phyloP scores from a whole-genome alignment of 1,140 invertebrate genomes.

The Gryllus bimaculatus region DNA sequence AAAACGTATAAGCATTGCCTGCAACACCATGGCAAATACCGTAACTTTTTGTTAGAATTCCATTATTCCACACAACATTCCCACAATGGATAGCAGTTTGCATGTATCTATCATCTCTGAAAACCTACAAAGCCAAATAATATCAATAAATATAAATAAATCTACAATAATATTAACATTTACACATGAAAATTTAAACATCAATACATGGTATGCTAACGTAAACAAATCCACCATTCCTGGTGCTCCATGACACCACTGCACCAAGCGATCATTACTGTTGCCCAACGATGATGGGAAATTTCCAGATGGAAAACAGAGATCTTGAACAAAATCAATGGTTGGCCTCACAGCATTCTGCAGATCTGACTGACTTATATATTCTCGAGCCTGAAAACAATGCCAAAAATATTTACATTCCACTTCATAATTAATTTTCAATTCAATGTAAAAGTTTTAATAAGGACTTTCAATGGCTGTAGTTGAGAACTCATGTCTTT shows the following conservation, averaged over 20 bases:
- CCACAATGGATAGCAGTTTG: conserved; percentile 58
- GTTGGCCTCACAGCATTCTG: conserved; percentile 46
- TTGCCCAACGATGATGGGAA: conserved; percentile 69
- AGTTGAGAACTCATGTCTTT: too few species aligned
- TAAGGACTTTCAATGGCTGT: too few species aligned
- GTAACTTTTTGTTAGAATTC: conserved; percentile 81
- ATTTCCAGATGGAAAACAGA: conserved; percentile 67
- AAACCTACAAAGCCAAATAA: conserved; percentile 44
- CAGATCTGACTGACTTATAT: conserved; percentile 45
- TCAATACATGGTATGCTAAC: conserved; percentile 61
- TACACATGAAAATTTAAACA: neutral
- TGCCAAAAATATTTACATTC: neutral
- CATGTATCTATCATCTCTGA: conserved; percentile 63
- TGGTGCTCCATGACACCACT: conserved; percentile 94
- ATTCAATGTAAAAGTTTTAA: too few species aligned
- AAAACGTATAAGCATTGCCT: conserved; percentile 84
- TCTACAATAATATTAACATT: neutral
- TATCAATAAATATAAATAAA: neutral
- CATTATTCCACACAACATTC: conserved; percentile 74
- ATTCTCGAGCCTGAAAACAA: conserved; percentile 12
- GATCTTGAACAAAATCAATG: conserved; percentile 51
- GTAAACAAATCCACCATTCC: conserved; percentile 70
- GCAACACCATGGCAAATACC: conserved; percentile 86
- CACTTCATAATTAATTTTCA: neutral
- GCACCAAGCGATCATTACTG: conserved; percentile 69